These are phyloP conservation scores for Paraplagusia blochii DNA, from an alignment of 2,113 vertebrate genomes.

Conservation along the genomic window DNA sequence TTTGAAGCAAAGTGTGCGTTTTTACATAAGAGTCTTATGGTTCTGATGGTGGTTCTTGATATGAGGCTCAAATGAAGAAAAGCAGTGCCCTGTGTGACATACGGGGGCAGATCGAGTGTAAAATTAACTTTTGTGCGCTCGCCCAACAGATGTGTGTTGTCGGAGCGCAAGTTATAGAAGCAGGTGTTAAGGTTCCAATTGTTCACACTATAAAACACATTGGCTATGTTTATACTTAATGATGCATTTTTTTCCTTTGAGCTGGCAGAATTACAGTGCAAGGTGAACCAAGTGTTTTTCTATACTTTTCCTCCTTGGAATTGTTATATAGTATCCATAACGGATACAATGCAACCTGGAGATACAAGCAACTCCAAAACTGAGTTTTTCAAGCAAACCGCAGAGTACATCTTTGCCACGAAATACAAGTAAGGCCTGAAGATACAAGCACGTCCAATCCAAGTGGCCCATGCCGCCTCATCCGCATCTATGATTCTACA, in stretches of 20 bases:
- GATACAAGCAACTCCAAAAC: too few species aligned
- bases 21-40: too few species aligned
- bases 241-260: neutral
- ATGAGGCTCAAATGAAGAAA: conserved; percentile 16
- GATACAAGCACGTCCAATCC: too few species aligned
- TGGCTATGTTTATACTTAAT: neutral
- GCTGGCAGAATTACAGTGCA: neutral
- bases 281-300: neutral
- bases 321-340: too few species aligned
- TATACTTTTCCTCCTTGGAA: too few species aligned
- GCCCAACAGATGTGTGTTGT: conserved; percentile 32
- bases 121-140: conserved; percentile 2
- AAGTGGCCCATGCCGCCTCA: too few species aligned
- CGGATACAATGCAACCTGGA: too few species aligned
- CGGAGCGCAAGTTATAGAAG: conserved; percentile 12
- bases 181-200: conserved; percentile 30
- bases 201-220: conserved; percentile 16
- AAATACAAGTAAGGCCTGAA: too few species aligned
- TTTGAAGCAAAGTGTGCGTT: too few species aligned
- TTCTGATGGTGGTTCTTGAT: neutral
- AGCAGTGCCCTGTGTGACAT: neutral
- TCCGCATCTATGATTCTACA: too few species aligned
- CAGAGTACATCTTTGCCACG: too few species aligned
- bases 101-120: conserved; percentile 37
- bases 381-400: too few species aligned